Evolutionary conservation across 2,113 vertebrate species (phyloP).

Genomic region (Nanorana parkeri): DNA sequence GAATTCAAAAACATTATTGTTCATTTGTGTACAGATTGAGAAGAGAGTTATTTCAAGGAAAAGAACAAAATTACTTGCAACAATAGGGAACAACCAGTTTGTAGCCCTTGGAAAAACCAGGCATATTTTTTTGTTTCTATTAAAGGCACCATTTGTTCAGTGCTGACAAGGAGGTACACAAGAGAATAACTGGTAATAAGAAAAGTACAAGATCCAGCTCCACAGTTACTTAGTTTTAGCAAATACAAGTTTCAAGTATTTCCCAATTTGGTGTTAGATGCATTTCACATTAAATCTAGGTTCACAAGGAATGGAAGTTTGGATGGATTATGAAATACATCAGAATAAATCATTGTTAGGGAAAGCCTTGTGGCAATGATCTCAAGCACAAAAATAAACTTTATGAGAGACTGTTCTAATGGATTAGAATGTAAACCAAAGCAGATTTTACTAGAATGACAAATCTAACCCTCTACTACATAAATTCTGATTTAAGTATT

Average conservation of each 20-base stretch:
- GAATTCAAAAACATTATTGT: too few species aligned
- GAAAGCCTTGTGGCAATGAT: conserved; percentile 42
- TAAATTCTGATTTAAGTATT: conserved; percentile 19
- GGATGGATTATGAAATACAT: conserved; percentile 38
- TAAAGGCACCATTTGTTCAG: too few species aligned
- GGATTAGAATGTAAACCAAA: conserved; percentile 44
- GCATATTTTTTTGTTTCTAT: too few species aligned
- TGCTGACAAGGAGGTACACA: neutral
- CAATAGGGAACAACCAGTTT: too few species aligned
- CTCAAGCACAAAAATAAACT: conserved; percentile 32
- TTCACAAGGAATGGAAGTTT: neutral
- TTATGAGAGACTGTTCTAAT: conserved; percentile 23
- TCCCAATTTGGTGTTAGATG: neutral
- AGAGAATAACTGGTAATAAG: neutral
- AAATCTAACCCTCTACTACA: conserved; percentile 17
- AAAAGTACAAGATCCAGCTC: neutral
- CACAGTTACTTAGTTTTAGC: neutral
- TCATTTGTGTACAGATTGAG: too few species aligned
- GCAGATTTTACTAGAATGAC: conserved; percentile 36
- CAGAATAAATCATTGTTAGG: conserved; percentile 48
- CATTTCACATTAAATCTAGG: neutral
- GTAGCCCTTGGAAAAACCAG: too few species aligned
- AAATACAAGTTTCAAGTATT: neutral
- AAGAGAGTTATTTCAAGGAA: too few species aligned
- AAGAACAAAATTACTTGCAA: too few species aligned